Evolutionary conservation across 2,888 invertebrate genomes (phyloP).

Genomic region (Halictus ligatus): DNA sequence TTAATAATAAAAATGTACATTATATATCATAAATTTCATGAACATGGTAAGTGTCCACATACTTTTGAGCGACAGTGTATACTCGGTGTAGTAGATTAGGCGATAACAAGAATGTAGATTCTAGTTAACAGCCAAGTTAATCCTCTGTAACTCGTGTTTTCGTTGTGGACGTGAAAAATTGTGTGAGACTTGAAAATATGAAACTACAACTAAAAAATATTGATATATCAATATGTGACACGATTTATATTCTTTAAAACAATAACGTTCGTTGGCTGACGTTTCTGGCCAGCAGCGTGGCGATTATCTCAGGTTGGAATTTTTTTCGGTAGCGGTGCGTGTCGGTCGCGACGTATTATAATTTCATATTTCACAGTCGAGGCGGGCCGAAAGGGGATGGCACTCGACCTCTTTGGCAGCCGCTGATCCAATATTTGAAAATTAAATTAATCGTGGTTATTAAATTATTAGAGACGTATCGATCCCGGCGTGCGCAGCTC

Average conservation of each 20-base stretch:
- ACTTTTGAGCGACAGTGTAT: too few relatives aligned
- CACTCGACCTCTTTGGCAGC: background rate
- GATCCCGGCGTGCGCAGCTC: conserved; percentile 40
- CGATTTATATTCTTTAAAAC: background rate
- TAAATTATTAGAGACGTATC: conserved; percentile 56
- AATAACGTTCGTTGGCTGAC: background rate
- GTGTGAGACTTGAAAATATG: background rate
- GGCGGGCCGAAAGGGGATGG: background rate
- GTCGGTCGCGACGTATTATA: conserved; percentile 27
- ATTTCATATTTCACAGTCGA: conserved; percentile 38
- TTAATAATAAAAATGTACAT: too few relatives aligned
- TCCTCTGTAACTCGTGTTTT: background rate
- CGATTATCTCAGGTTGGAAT: background rate
- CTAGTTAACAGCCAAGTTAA: background rate
- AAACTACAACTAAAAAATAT: background rate
- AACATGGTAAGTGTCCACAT: too few relatives aligned
- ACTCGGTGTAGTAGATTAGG: background rate
- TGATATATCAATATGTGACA: background rate
- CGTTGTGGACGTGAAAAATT: background rate
- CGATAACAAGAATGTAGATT: background rate
- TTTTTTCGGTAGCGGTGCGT: conserved; percentile 5
- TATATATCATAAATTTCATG: too few relatives aligned
- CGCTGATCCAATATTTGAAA: conserved; percentile 41
- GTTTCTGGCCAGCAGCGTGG: background rate
- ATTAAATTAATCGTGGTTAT: conserved; percentile 56